Percentiles rank a stretch among this genome's conserved stretches.
Evolutionary conservation across 2,888 invertebrate species (phyloP).

Genomic region (Prosopocoilus inquinatus): DNA sequence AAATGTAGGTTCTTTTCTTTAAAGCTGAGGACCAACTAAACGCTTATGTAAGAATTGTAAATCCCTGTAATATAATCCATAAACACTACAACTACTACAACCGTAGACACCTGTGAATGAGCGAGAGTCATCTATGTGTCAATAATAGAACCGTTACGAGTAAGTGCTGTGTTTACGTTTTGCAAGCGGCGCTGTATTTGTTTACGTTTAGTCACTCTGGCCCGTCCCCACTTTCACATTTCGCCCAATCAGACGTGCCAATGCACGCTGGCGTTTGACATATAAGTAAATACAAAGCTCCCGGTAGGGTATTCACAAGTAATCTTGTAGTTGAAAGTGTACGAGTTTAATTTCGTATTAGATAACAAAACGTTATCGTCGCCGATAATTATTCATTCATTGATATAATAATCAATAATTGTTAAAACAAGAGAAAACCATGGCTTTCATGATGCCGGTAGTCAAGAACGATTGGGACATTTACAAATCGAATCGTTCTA

Average conservation of each 20-base stretch:
- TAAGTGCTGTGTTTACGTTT: constrained; percentile 4
- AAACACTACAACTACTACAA: too few species aligned
- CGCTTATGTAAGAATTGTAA: too few species aligned
- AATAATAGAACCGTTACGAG: too few species aligned
- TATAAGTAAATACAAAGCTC: constrained; percentile 29
- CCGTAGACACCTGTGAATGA: too few species aligned
- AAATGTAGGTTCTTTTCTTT: too few species aligned
- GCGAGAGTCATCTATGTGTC: too few species aligned
- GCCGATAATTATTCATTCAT: not conserved
- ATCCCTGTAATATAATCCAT: too few species aligned
- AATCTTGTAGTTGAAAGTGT: constrained; percentile 3
- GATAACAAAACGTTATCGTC: not conserved
- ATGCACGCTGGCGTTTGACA: constrained; percentile 33
- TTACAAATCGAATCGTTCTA: constrained; percentile 78
- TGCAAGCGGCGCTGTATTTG: constrained; percentile 20
- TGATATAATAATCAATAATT: constrained; percentile 3
- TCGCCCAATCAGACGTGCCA: constrained; percentile 32
- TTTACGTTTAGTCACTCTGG: constrained; percentile 20
- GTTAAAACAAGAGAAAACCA: constrained; percentile 40
- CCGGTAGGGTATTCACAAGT: constrained; percentile 15
- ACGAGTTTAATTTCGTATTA: not conserved
- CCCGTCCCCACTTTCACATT: constrained; percentile 28
- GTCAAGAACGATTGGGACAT: constrained; percentile 93
- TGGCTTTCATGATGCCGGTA: constrained; percentile 96
- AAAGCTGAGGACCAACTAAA: too few species aligned